A percentile compares a stretch with the other conserved stretches of the same genome.
These are phyloP conservation scores for Rhabdornis inornatus DNA, from an alignment of 2,113 vertebrate species.

Conservation along the genomic window DNA sequence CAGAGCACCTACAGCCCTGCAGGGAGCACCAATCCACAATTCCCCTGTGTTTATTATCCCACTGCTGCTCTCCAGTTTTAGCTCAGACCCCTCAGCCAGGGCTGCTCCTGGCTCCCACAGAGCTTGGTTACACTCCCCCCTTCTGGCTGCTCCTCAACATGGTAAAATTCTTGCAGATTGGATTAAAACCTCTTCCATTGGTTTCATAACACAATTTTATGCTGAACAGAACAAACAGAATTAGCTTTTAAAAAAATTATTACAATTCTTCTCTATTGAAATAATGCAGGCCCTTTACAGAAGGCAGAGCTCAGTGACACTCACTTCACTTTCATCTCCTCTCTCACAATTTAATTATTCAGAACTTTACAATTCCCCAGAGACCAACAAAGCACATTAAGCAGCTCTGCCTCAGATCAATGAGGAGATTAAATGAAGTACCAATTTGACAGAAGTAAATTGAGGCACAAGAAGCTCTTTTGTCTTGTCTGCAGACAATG, in stretches of 20 bases:
- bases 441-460: constrained; percentile 1
- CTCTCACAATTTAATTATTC: constrained; percentile 28
- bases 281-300: background rate
- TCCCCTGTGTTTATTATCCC: background rate
- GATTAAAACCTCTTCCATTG: background rate
- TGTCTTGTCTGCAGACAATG: background rate
- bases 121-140: constrained; percentile 58
- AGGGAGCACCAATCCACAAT: background rate
- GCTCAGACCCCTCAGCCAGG: background rate
- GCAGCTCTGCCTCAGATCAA: constrained; percentile 5
- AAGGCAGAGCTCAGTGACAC: background rate
- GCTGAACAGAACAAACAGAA: background rate
- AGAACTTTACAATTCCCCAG: background rate
- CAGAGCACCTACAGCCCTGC: fast-evolving
- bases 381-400: background rate
- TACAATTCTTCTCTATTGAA: background rate
- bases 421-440: background rate
- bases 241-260: background rate
- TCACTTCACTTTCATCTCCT: background rate
- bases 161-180: background rate
- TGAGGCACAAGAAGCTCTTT: background rate
- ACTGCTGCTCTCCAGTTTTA: background rate
- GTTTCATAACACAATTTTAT: background rate
- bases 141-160: constrained; percentile 51
- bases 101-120: background rate